Evolutionary conservation across 2,113 vertebrate genomes (phyloP), one percentile per base, ranked within the genome.

Genomic region (Guaruba guarouba): DNA sequence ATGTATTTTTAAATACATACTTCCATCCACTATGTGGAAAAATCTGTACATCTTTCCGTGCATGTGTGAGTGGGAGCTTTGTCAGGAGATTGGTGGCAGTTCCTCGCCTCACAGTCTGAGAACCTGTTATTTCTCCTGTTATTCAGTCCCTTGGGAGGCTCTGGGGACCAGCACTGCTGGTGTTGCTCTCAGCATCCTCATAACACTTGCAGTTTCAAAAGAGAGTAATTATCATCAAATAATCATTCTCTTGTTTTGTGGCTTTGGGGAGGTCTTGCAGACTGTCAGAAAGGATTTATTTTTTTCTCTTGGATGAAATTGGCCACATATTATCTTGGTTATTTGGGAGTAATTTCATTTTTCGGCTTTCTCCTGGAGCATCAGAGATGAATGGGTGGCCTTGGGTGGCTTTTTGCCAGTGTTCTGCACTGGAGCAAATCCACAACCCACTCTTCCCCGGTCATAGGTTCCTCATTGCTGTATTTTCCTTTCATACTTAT

Each of bases 201-300:
- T 59, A 88, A 86, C 76, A 54, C 79, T 86, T 54, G 83, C 68
- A 33, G 41, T 86, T 93, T 88, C 28, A 23, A 51, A 92, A 63
- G 68, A 80, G 79, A 80, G 59, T 94, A 95, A 96, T 93, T 96
- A 90, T 62, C 85, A 82, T 77, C 59, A 81, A 88, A 94, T 94
- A 86, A 94, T 83, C 35, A 35, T 68, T 87, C 66, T 91, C 81
- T 69, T 51, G 4, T 82, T 95, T 61, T 6, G 9, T 75, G 84
- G 69, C 80, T 94, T 92, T 9, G 3, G n/a, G 81, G 49, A 59
- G 76, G 82, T 90, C 86, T 77, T 90, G 71, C 71, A 81, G 79
- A 83, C 59, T 86, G 79, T 88, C 88, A 90, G 75, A 61, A 90
- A 86, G 91, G 73, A 90, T 97, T 88, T 94, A 20, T 81, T 88